Percentiles rank a stretch among this genome's conserved stretches.
These are phyloP conservation scores for Phymatocera aterrima DNA, from an alignment of 2,888 invertebrate species.

Conservation along the genomic window DNA sequence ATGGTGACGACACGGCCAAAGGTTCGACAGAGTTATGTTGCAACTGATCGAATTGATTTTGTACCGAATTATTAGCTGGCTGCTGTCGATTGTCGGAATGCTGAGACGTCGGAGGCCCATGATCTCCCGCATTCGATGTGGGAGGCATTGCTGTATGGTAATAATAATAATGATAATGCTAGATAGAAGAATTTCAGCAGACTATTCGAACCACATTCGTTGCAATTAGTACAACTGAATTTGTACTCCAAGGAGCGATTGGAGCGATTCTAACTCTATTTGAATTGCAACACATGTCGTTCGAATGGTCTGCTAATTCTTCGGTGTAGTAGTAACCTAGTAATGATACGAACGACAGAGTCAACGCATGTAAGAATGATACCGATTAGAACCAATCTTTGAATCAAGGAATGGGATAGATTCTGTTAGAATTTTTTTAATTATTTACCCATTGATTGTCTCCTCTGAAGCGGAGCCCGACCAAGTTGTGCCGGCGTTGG, in stretches of 20 bases:
- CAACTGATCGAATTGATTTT: conserved; percentile 64
- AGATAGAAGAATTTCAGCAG: not conserved
- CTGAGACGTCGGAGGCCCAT: conserved; percentile 68
- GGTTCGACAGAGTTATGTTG: conserved; percentile 62
- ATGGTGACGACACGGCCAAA: conserved; percentile 77
- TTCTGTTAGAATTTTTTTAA: too few relatives aligned
- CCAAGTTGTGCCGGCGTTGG: conserved; percentile 97
- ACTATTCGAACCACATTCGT: conserved; percentile 37
- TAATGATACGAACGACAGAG: too few relatives aligned
- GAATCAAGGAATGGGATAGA: too few relatives aligned
- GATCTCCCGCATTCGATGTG: conserved; percentile 67
- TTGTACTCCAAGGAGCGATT: too few relatives aligned
- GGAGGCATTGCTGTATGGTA: conserved; percentile 66
- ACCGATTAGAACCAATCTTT: too few relatives aligned
- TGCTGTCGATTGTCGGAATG: conserved; percentile 72
- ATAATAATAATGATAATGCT: not conserved
- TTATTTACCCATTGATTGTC: conserved; percentile 86
- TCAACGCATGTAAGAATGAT: too few relatives aligned
- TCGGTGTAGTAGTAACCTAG: too few relatives aligned
- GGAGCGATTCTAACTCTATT: too few relatives aligned
- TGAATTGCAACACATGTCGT: too few relatives aligned
- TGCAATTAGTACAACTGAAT: too few relatives aligned
- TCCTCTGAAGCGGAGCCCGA: conserved; percentile 90
- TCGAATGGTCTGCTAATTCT: too few relatives aligned
- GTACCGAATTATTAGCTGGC: conserved; percentile 55